Evolutionary conservation across 2,888 invertebrate species (phyloP), one percentile per base, ranked within the genome.

Genomic region (Xestia ashworthii): DNA sequence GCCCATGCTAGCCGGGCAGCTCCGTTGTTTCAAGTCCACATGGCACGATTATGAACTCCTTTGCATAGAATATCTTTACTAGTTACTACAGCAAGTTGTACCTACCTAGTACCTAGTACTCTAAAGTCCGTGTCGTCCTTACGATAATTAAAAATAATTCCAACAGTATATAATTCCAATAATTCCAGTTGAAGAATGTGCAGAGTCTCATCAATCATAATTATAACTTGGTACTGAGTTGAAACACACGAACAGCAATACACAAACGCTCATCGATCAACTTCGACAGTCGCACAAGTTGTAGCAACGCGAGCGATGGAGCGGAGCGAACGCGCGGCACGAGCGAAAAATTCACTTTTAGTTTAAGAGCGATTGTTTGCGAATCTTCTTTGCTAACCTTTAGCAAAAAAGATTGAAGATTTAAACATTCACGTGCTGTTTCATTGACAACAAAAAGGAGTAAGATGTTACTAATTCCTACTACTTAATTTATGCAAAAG

Each of bases 151-250:
- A 41, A 80, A 41, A 44, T 41, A 50, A 32, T n/a, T 46, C 32
- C 48, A 8, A 5, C n/a, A n/a, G n/a, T n/a, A n/a, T n/a, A n/a
- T n/a, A n/a, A n/a, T n/a, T n/a, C 12, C 50, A 64, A 68, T n/a
- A n/a, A n/a, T n/a, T n/a, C 55, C 41, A 62, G 44, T n/a, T 50
- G 25, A 46, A 9, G 38, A 64, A 82, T 55, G 67, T 50, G 62
- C 9, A 41, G 38, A 16, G 68, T 41, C 38, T 78, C 72, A 85
- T 86, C 80, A 58, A 80, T 86, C 82, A 70, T 70, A 79, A 67
- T 73, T 38, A 68, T 46, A 78, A 80, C 55, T 80, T 67, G 14
- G 82, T 25, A 32, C 44, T 50, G 25, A 22, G 25, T 19, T 53
- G 64, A 50, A 71, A 38, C 53, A 41, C 25, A 60, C 67, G 38